These are phyloP conservation scores for Formica aserva DNA, from an alignment of 2,888 invertebrate genomes.

Conservation along the genomic window DNA sequence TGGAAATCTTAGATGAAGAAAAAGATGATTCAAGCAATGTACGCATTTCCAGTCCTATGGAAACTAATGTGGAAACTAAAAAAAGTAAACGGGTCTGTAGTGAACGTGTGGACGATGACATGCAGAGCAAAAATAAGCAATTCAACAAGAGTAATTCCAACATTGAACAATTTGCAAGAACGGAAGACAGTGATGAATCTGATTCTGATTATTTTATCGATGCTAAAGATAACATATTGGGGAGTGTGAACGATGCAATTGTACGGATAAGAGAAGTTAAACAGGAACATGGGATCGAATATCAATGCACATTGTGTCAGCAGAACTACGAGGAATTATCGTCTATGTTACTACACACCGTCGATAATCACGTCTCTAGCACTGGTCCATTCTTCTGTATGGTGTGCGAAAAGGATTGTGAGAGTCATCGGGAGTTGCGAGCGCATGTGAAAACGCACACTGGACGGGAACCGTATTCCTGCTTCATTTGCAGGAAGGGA, in stretches of 20 bases:
- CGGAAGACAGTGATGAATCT: slow-evolving; percentile 58
- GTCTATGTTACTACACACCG: slow-evolving; percentile 78
- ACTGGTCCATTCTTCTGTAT: slow-evolving; percentile 87
- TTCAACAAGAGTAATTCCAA: neutral
- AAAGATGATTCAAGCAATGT: slow-evolving; percentile 41
- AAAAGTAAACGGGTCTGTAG: neutral
- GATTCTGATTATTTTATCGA: slow-evolving; percentile 79
- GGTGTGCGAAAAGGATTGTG: slow-evolving; percentile 88
- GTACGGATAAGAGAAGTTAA: slow-evolving; percentile 83
- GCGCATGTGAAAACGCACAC: slow-evolving; percentile 88
- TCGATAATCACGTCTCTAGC: slow-evolving; percentile 82
- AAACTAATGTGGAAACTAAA: neutral
- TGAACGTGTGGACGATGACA: neutral
- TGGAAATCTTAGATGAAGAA: slow-evolving; percentile 25
- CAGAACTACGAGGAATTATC: slow-evolving; percentile 81
- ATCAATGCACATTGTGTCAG: slow-evolving; percentile 83
- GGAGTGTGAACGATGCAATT: slow-evolving; percentile 83
- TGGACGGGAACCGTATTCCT: slow-evolving; percentile 87
- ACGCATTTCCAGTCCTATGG: slow-evolving; percentile 12
- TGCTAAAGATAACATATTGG: slow-evolving; percentile 77
- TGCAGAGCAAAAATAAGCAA: slow-evolving; percentile 6
- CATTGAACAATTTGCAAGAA: neutral
- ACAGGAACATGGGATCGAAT: slow-evolving; percentile 74
- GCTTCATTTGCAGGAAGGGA: slow-evolving; percentile 83
- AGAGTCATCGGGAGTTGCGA: slow-evolving; percentile 87